A percentile compares a stretch with the other conserved stretches of the same genome.
Conservation (phyloP, 2,888 invertebrate genomes). For the Gerosis bhagava region DNA sequence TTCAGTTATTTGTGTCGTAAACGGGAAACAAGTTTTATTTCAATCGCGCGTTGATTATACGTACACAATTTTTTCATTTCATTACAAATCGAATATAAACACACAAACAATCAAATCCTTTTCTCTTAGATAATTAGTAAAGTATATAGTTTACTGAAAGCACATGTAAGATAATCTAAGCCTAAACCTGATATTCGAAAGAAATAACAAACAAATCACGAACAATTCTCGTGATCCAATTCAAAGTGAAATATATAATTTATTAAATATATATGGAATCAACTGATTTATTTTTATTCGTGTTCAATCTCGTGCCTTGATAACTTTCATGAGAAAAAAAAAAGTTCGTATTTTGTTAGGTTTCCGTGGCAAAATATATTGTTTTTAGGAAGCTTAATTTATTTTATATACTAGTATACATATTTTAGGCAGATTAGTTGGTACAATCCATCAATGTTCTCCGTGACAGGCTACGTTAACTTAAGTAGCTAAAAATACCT, state of each 20-base stretch:
- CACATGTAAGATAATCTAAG: too few species aligned
- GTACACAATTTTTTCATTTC: too few species aligned
- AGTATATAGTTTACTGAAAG: too few species aligned
- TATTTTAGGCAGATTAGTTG: constrained; percentile 12
- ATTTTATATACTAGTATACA: background rate
- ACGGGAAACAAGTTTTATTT: too few species aligned
- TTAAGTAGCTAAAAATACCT: constrained; percentile 25
- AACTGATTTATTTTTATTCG: constrained; percentile 1
- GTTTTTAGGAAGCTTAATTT: constrained; percentile 3
- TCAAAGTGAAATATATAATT: background rate
- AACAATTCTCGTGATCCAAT: background rate
- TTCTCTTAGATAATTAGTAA: too few species aligned
- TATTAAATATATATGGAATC: background rate
- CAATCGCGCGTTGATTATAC: too few species aligned
- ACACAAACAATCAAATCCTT: too few species aligned
- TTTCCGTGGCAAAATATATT: background rate
- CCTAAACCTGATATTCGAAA: too few species aligned
- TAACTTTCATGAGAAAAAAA: constrained; percentile 6
- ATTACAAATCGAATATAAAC: too few species aligned
- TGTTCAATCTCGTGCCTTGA: constrained; percentile 1
- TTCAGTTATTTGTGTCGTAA: too few species aligned
- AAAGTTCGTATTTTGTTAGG: too few species aligned
- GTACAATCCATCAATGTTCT: constrained; percentile 32
- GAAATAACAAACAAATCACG: background rate
- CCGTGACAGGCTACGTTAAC: constrained; percentile 19